phyloP scores from a whole-genome alignment of 1,140 invertebrate genomes.

The Drosophila lini region DNA sequence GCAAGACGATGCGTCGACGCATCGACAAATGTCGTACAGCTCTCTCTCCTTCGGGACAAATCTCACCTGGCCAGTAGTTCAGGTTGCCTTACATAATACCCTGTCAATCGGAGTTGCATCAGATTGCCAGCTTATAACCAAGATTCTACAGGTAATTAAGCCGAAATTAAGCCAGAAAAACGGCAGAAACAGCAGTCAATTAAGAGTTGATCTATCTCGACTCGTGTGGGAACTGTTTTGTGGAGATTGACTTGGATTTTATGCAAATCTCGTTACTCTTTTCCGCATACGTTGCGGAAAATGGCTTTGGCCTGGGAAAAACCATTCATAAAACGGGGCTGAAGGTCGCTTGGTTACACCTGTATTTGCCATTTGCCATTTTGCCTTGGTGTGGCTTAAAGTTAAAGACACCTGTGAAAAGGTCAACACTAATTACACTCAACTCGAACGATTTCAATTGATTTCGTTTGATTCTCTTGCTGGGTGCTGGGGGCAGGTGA shows the following conservation, averaged over 20 bases:
- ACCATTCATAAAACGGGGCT: slow-evolving; percentile 48
- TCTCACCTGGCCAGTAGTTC: slow-evolving; percentile 31
- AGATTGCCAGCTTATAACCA: slow-evolving; percentile 8
- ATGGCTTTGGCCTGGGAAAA: slow-evolving; percentile 63
- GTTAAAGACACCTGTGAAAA: slow-evolving; percentile 64
- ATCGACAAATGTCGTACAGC: slow-evolving; percentile 52
- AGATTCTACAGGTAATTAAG: slow-evolving; percentile 60
- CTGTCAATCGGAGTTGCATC: slow-evolving; percentile 53
- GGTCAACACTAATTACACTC: slow-evolving; percentile 63
- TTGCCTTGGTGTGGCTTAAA: slow-evolving; percentile 62
- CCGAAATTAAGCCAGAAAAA: slow-evolving; percentile 23
- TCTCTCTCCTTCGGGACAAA: slow-evolving; percentile 33
- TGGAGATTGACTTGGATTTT: slow-evolving; percentile 48
- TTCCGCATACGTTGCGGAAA: slow-evolving; percentile 72
- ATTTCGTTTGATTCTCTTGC: slow-evolving; percentile 41
- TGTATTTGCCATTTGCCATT: slow-evolving; percentile 53
- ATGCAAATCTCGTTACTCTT: slow-evolving; percentile 73
- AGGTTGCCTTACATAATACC: slow-evolving; percentile 39
- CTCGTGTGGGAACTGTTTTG: slow-evolving; percentile 48
- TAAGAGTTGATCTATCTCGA: slow-evolving; percentile 42
- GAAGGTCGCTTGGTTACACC: slow-evolving; percentile 58
- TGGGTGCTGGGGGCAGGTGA: slow-evolving; percentile 29
- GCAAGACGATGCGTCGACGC: slow-evolving; percentile 60
- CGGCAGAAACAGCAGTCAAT: slow-evolving; percentile 19
- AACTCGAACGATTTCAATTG: slow-evolving; percentile 24